Conservation (phyloP, 1,140 invertebrate species). For the Drosophila carrolli region DNA sequence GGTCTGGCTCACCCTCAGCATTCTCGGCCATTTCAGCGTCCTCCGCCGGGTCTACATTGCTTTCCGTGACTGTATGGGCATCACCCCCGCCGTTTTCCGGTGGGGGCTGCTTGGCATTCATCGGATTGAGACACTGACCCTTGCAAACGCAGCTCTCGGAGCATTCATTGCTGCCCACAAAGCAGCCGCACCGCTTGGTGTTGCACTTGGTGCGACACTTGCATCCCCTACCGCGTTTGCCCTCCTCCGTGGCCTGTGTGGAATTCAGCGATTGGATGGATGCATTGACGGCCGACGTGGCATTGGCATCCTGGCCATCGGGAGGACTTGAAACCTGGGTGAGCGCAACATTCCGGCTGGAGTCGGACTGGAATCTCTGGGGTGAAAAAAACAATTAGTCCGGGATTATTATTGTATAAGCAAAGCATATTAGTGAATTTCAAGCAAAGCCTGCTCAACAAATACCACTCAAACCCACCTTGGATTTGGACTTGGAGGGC, state of each 20-base stretch:
- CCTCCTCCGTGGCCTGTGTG: conserved; percentile 9
- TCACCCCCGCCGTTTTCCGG: conserved; percentile 21
- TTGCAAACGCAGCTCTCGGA: conserved; percentile 38
- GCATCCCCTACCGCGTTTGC: conserved; percentile 19
- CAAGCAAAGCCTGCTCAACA: too few species aligned
- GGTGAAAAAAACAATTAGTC: not conserved
- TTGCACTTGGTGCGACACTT: conserved; percentile 60
- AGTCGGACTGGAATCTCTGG: not conserved
- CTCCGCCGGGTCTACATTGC: not conserved
- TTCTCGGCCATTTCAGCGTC: not conserved
- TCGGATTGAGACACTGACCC: conserved; percentile 50
- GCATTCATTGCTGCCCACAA: conserved; percentile 18
- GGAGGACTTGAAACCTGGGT: not conserved
- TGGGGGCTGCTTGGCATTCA: not conserved
- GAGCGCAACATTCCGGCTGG: not conserved
- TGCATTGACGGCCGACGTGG: conserved; percentile 13
- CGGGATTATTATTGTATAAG: too few species aligned
- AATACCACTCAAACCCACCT: not conserved
- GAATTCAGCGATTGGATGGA: conserved; percentile 14
- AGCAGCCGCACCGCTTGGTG: conserved; percentile 64
- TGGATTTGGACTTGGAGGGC: not conserved
- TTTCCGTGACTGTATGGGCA: not conserved
- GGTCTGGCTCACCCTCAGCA: not conserved
- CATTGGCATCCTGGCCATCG: not conserved
- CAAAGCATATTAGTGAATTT: too few species aligned